phyloP scores from a whole-genome alignment of 2,888 invertebrate genomes.

The Germaria angustata region DNA sequence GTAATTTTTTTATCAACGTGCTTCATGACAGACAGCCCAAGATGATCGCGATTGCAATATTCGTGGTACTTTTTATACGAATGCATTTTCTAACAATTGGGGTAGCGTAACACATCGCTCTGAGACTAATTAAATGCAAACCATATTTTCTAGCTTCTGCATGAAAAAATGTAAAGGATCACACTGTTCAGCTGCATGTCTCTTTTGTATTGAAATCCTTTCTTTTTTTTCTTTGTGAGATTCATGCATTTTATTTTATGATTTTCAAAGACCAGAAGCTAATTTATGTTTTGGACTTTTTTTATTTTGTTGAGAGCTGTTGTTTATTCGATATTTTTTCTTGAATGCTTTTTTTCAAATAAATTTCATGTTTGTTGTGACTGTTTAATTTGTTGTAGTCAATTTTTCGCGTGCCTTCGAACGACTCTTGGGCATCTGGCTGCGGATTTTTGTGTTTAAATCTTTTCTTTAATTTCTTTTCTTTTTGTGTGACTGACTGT shows the following conservation, averaged over 20 bases:
- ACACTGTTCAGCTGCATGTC: not conserved
- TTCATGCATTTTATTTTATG: slow-evolving; percentile 11
- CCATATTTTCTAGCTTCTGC: no score
- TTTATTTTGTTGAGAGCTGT: slow-evolving; percentile 64
- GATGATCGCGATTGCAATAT: no score
- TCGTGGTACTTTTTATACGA: no score
- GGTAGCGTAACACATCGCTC: no score
- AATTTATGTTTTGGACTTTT: slow-evolving; percentile 73
- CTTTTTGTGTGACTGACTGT: slow-evolving; percentile 6
- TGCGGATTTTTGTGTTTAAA: slow-evolving; percentile 37
- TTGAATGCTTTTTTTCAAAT: slow-evolving; percentile 47
- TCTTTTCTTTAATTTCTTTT: slow-evolving; percentile 22
- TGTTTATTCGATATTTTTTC: slow-evolving; percentile 60
- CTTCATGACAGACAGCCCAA: no score
- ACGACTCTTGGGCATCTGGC: slow-evolving; percentile 55
- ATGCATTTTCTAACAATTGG: no score
- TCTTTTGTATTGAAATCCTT: not conserved
- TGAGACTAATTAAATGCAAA: no score
- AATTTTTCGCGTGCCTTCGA: slow-evolving; percentile 73
- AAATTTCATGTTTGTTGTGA: slow-evolving; percentile 63
- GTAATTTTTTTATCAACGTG: no score
- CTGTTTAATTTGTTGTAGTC: slow-evolving; percentile 66
- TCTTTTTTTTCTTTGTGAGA: not conserved
- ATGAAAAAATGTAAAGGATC: not conserved
- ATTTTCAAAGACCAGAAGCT: slow-evolving; percentile 78